phyloP scores from a whole-genome alignment of 30 jellyfish, hydroid and myxozoan species.

The Pseudorhiza aurosa region DNA sequence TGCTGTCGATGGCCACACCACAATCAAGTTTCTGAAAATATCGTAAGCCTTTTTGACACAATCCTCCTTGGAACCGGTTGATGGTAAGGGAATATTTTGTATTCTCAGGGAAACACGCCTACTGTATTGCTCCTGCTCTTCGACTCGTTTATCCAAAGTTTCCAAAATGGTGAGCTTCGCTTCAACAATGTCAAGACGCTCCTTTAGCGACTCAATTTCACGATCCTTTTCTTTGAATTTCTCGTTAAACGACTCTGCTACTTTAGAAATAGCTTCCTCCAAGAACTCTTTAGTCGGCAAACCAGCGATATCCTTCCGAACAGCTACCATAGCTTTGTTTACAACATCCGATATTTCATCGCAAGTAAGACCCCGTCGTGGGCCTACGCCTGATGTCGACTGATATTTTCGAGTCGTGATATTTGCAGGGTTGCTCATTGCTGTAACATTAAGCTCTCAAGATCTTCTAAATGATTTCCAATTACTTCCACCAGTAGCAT shows the following conservation, averaged over 20 bases:
- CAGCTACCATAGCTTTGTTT: too few relatives aligned
- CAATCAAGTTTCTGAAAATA: slow-evolving; percentile 17
- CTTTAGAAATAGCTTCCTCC: slow-evolving; percentile 36
- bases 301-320: too few relatives aligned
- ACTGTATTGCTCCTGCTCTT: slow-evolving; percentile 31
- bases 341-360: too few relatives aligned
- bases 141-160: slow-evolving; percentile 17
- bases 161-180: slow-evolving; percentile 20
- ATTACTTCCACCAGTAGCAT: too few relatives aligned
- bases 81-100: slow-evolving; percentile 23
- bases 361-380: too few relatives aligned
- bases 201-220: slow-evolving; percentile 4
- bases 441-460: too few relatives aligned
- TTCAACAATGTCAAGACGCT: neutral
- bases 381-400: too few relatives aligned
- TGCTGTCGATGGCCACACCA: slow-evolving; percentile 12
- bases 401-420: too few relatives aligned
- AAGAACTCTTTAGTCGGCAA: slow-evolving; percentile 11
- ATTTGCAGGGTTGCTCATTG: too few relatives aligned
- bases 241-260: slow-evolving; percentile 6
- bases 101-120: slow-evolving; percentile 27
- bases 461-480: too few relatives aligned
- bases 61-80: slow-evolving; percentile 5
- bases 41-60: slow-evolving; percentile 18
- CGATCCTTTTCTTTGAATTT: slow-evolving; percentile 20